These are phyloP conservation scores for Raja brachyura DNA, from an alignment of 2,113 vertebrate species.

Conservation along the genomic window DNA sequence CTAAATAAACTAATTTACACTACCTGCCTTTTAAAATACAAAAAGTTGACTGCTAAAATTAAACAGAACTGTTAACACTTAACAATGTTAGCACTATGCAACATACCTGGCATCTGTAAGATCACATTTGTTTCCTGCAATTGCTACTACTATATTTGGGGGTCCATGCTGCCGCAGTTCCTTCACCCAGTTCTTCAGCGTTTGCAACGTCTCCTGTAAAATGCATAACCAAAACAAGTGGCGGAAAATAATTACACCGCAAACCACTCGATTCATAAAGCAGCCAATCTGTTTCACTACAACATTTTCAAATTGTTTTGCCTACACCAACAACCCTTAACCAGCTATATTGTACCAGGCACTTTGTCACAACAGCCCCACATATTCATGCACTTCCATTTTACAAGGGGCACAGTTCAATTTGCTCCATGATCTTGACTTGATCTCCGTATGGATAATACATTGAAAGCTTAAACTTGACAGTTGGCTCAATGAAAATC, in stretches of 20 bases:
- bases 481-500: background rate
- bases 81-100: too few species aligned
- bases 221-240: background rate
- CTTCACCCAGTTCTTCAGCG: constrained; percentile 95
- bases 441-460: background rate
- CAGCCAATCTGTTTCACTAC: background rate
- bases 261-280: background rate
- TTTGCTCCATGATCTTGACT: background rate
- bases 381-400: too few species aligned
- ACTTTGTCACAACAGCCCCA: background rate
- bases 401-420: background rate
- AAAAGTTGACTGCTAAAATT: too few species aligned
- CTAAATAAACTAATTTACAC: too few species aligned
- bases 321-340: background rate
- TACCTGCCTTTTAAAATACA: too few species aligned
- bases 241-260: background rate
- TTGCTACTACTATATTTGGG: constrained; percentile 92
- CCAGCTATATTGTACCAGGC: background rate
- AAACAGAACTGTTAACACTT: too few species aligned
- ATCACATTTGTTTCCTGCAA: constrained; percentile 96
- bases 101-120: constrained; percentile 82
- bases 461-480: background rate
- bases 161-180: constrained; percentile 92
- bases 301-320: background rate
- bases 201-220: constrained; percentile 85